Evolutionary conservation across 2,113 vertebrate genomes (phyloP).

Genomic region (Actenoides lindsayi): DNA sequence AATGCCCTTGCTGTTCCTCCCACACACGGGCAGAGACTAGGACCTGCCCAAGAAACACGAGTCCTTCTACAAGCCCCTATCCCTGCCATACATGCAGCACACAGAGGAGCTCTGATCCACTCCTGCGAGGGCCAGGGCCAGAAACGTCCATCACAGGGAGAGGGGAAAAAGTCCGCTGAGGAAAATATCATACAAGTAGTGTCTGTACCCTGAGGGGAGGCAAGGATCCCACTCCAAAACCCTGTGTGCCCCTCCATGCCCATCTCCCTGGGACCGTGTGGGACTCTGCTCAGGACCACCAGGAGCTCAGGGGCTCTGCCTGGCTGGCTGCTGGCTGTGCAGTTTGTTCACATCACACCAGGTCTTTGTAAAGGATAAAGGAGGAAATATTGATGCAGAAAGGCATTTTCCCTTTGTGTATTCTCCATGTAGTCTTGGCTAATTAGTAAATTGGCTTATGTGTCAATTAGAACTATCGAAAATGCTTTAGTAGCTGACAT

Average conservation of each 20-base stretch:
- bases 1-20: background rate
- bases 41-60: background rate
- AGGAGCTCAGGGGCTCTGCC: background rate
- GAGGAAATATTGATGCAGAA: slow-evolving; percentile 33
- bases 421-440: slow-evolving; percentile 30
- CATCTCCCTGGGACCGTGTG: fast-evolving
- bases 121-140: background rate
- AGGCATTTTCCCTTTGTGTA: slow-evolving; percentile 27
- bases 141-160: background rate
- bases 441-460: slow-evolving; percentile 58
- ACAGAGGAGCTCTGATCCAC: fast-evolving
- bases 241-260: background rate
- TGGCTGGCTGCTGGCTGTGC: background rate
- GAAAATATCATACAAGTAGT: background rate
- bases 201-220: background rate
- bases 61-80: background rate
- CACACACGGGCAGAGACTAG: background rate
- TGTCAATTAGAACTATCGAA: slow-evolving; percentile 58
- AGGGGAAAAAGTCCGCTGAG: fast-evolving
- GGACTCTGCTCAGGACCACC: background rate
- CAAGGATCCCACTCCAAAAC: background rate
- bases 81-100: background rate
- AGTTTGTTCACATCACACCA: background rate
- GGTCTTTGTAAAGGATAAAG: background rate
- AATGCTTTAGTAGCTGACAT: slow-evolving; percentile 43